A percentile compares a stretch with the other conserved stretches of the same genome.
phyloP scores from a whole-genome alignment of 2,888 invertebrate species.

The Cryptus armator region DNA sequence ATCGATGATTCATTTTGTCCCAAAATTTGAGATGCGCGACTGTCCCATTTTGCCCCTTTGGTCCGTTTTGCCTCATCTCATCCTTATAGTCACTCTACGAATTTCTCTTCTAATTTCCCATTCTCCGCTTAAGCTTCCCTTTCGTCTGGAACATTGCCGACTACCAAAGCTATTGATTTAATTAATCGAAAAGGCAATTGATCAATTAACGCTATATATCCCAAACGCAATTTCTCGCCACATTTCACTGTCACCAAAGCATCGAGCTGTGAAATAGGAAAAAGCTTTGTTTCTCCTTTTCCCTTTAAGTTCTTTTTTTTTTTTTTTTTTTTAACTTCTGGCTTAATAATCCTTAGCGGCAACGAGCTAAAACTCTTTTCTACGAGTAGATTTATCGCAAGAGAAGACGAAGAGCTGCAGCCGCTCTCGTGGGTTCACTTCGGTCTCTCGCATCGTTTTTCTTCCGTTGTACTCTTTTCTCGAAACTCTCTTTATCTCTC shows the following conservation, averaged over 20 bases:
- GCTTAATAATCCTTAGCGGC: slow-evolving; percentile 45
- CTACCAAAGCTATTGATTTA: slow-evolving; percentile 2
- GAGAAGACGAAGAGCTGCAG: slow-evolving; percentile 31
- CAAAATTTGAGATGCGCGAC: no score
- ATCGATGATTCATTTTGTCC: no score
- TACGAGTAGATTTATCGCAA: slow-evolving; percentile 62
- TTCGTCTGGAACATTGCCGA: background rate
- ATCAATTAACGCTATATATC: slow-evolving; percentile 7
- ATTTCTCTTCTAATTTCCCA: slow-evolving; percentile 29
- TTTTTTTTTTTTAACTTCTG: background rate
- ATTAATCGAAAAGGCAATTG: slow-evolving; percentile 21
- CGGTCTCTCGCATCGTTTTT: slow-evolving; percentile 38
- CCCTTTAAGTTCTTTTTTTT: background rate
- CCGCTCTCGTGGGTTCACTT: slow-evolving; percentile 52
- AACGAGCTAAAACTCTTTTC: slow-evolving; percentile 42
- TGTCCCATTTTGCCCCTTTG: no score
- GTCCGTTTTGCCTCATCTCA: no score
- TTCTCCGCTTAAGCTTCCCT: background rate
- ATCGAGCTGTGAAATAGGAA: slow-evolving; percentile 8
- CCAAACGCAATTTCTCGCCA: background rate
- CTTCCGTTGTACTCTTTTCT: slow-evolving; percentile 20
- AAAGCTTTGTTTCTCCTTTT: background rate
- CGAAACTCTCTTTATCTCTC: background rate
- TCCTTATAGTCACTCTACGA: background rate
- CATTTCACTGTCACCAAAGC: background rate